Evolutionary conservation across 2,888 invertebrate genomes (phyloP).

Genomic region (Ganaspis brasiliensis): DNA sequence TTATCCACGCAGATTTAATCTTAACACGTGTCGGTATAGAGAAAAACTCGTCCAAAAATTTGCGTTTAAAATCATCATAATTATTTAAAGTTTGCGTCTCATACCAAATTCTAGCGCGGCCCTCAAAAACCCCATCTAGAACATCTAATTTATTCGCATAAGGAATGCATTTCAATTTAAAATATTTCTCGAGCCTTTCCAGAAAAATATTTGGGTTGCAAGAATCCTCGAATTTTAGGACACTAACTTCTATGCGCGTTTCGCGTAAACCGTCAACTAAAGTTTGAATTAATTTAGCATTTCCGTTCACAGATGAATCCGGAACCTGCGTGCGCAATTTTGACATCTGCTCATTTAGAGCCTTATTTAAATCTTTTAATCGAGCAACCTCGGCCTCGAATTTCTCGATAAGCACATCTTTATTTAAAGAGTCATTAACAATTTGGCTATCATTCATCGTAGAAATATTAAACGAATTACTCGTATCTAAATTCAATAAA

Average conservation of each 20-base stretch:
- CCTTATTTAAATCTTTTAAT: background rate
- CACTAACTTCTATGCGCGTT: conserved; percentile 1
- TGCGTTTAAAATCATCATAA: conserved; percentile 38
- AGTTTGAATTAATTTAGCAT: background rate
- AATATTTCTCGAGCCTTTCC: conserved; percentile 26
- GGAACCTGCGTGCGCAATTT: background rate
- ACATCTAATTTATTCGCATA: conserved; percentile 20
- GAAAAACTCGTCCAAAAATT: too few species aligned
- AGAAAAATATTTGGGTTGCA: conserved; percentile 29
- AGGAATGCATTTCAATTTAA: background rate
- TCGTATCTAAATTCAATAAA: too few species aligned
- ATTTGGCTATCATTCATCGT: background rate
- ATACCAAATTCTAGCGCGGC: conserved; percentile 49
- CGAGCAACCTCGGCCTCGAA: background rate
- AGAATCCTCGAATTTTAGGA: conserved; percentile 20
- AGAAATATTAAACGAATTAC: background rate
- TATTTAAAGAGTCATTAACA: background rate
- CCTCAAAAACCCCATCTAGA: conserved; percentile 40
- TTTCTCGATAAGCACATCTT: background rate
- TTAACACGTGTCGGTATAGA: conserved; percentile 46
- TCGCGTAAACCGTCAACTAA: conserved; percentile 14
- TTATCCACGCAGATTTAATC: conserved; percentile 45
- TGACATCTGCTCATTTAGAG: background rate
- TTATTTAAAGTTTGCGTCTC: conserved; percentile 31
- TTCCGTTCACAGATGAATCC: background rate